Percentiles rank a stretch among this genome's conserved stretches.
These are phyloP conservation scores for Eptatretus atami DNA, from an alignment of 2,797 vertebrate genomes.

Conservation along the genomic window DNA sequence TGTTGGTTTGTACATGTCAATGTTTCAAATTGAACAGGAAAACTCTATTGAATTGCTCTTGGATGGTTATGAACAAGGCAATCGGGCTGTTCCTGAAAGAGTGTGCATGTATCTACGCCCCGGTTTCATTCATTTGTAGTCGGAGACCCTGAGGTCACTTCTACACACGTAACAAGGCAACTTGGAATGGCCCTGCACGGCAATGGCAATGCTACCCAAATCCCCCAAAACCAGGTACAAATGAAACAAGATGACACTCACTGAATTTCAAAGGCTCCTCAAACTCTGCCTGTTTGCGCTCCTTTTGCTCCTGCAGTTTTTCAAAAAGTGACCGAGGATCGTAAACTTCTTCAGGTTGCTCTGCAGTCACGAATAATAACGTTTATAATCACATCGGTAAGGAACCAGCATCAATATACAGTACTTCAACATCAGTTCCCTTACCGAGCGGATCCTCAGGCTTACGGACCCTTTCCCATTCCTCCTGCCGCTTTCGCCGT, in stretches of 20 bases:
- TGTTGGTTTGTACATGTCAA: no score
- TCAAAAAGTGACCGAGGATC: neutral
- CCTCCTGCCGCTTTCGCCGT: neutral
- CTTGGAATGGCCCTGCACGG: no score
- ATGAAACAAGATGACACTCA: neutral
- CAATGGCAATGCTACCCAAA: no score
- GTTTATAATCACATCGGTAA: no score
- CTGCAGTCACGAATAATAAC: neutral
- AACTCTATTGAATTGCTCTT: no score
- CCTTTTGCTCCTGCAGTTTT: conserved; percentile 2
- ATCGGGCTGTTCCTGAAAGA: no score
- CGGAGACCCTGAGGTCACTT: no score
- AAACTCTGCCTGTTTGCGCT: neutral
- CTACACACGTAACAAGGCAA: no score
- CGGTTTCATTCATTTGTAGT: no score
- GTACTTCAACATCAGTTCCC: neutral
- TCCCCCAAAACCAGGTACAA: neutral
- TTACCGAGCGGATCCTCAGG: neutral
- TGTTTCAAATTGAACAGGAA: no score
- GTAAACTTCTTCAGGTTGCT: neutral
- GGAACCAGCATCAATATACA: neutral
- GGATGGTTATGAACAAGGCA: no score
- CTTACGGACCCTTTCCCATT: neutral
- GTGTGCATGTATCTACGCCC: no score
- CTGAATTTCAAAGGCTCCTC: conserved; percentile 1